phyloP scores from a whole-genome alignment of 2,888 invertebrate genomes.

The Smittia sp. region DNA sequence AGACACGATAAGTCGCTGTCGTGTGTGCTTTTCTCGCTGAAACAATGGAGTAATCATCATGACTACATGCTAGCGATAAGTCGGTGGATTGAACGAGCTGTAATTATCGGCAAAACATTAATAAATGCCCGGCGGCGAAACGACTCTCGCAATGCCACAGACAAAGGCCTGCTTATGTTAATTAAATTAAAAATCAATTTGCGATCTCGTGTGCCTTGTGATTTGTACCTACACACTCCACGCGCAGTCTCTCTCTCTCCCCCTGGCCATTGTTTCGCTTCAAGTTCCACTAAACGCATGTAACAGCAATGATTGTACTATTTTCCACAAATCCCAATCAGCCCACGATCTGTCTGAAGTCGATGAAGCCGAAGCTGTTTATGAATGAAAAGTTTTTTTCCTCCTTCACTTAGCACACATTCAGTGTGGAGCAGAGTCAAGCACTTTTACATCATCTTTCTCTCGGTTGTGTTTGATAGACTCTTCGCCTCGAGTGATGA shows the following conservation, averaged over 20 bases:
- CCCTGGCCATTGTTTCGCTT: slow-evolving; percentile 12
- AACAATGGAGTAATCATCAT: neutral
- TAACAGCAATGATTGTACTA: slow-evolving; percentile 1
- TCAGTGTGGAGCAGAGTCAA: neutral
- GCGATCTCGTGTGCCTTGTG: slow-evolving; percentile 25
- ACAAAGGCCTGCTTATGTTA: slow-evolving; percentile 14
- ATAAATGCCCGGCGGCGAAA: neutral
- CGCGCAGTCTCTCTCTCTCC: neutral
- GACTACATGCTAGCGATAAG: neutral
- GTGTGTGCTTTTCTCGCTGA: neutral
- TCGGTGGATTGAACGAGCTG: neutral
- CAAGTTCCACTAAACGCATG: neutral
- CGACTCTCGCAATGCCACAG: neutral
- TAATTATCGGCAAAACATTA: slow-evolving; percentile 11
- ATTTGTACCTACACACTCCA: slow-evolving; percentile 19
- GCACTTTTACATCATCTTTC: neutral
- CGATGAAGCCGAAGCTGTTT: neutral
- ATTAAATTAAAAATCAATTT: slow-evolving; percentile 38
- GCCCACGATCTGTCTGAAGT: neutral
- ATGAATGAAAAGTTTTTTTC: neutral
- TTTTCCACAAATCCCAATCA: neutral
- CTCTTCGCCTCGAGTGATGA: neutral
- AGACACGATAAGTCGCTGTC: neutral
- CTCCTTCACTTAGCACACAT: no score
- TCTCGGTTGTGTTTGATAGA: neutral